phyloP scores from a whole-genome alignment of 2,113 vertebrate species.

The Pelodiscus sinensis region DNA sequence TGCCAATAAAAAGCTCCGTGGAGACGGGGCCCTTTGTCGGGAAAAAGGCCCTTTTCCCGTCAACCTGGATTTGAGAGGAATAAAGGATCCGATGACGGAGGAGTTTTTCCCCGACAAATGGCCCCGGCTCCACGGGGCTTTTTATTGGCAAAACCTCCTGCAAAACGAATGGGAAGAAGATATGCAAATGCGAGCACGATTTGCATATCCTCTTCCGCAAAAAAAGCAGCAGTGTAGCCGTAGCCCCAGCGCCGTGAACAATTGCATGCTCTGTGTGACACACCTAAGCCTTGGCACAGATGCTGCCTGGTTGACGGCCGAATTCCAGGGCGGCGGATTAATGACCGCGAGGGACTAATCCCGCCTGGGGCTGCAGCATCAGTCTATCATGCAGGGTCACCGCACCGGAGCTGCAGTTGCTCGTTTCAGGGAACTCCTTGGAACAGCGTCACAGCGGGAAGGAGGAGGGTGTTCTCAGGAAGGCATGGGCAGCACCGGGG shows the following conservation, averaged over 20 bases:
- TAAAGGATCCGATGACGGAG: too few relatives aligned
- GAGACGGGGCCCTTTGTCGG: too few relatives aligned
- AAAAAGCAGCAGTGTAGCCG: too few relatives aligned
- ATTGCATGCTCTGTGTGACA: neutral
- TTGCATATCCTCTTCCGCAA: too few relatives aligned
- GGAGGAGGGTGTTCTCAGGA: neutral
- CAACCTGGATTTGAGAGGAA: too few relatives aligned
- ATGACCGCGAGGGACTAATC: neutral
- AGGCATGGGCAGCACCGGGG: neutral
- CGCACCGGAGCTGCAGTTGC: accelerated
- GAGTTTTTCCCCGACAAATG: too few relatives aligned
- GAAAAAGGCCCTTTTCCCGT: too few relatives aligned
- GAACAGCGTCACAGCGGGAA: neutral
- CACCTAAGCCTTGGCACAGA: neutral
- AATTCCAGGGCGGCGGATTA: neutral
- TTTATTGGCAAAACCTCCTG: too few relatives aligned
- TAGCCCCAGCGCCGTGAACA: neutral
- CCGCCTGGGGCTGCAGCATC: neutral
- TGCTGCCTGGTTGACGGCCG: neutral
- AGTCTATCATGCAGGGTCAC: neutral
- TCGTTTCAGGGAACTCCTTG: neutral
- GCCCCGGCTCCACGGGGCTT: too few relatives aligned
- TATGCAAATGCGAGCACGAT: too few relatives aligned
- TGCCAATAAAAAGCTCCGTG: too few relatives aligned
- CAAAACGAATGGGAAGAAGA: too few relatives aligned